Base-by-base conservation (phyloP, 2,888 invertebrate species). In the Gastrophysa polygoni region DNA sequence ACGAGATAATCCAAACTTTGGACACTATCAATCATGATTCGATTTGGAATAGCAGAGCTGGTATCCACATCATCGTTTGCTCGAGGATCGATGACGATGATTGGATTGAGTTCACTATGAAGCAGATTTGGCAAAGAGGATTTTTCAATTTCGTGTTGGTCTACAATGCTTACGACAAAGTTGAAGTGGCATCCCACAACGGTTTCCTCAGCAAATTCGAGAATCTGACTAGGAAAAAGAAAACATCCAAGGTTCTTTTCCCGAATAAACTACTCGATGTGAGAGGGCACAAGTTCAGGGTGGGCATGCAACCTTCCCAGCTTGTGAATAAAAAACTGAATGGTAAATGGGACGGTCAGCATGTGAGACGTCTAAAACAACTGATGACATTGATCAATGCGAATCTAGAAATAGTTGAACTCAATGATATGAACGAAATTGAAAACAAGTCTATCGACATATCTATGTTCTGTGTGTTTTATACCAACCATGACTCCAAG, bases 61-160 rank as follows among this genome's bases (percentile, higher is more conserved):
- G 29, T 8, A 32, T 50, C 6, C 50, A 50, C 18, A 16, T 50
- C 29, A 50, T 50, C 14, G 11, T 50, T n/a, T 50, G 50, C 7
- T 50, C 32, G 29, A 50, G 7, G 11, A 10, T 11, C 10, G n/a
- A 50, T 17, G 50, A 50, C 28, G n/a, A 50, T 7, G 5, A n/a
- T 2, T 50, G 50, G 50, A 32, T 50, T 18, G 18, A 50, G 10
- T 17, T 10, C 8, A 50, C 50, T 14, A 7, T 50, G 17, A 50
- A 50, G 50, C 17, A 16, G 16, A 28, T 50, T 11, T 50, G 50
- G 50, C 28, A 28, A 3, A 50, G 18, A n/a, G 50, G 50, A 2
- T 5, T 50, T 1, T 50, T 50, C 50, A 50, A 28, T 18, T 50
- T 50, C 7, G 50, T 50, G 16, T 7, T 50, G n/a, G 50, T 50